Conservation (phyloP, 2,113 vertebrate genomes). For the crab-eating macaque (Macaca fascicularis) region T2T-MFA8v1.1 NC_088379.1:52633001-52633500, state of each 20-base stretch:
- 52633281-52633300: background rate
- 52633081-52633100: background rate
- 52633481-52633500: background rate
- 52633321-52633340: background rate
- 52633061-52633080: background rate
- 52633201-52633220: background rate
- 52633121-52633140: background rate
- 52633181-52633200: background rate
- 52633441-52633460: background rate
- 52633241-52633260: background rate
- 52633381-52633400: background rate
- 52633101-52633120: background rate
- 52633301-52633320: background rate
- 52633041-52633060: background rate
- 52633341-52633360: background rate
- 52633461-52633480: background rate
- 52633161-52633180: too few relatives aligned
- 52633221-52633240: background rate
- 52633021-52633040: background rate
- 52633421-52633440: background rate
- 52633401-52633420: background rate
- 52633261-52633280: background rate
- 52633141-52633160: background rate
- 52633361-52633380: background rate
- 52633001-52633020: background rate